Percentiles rank a stretch among this genome's conserved stretches.
Evolutionary conservation across 1,140 invertebrate species (phyloP).

Genomic region (Aphelinus certus): DNA sequence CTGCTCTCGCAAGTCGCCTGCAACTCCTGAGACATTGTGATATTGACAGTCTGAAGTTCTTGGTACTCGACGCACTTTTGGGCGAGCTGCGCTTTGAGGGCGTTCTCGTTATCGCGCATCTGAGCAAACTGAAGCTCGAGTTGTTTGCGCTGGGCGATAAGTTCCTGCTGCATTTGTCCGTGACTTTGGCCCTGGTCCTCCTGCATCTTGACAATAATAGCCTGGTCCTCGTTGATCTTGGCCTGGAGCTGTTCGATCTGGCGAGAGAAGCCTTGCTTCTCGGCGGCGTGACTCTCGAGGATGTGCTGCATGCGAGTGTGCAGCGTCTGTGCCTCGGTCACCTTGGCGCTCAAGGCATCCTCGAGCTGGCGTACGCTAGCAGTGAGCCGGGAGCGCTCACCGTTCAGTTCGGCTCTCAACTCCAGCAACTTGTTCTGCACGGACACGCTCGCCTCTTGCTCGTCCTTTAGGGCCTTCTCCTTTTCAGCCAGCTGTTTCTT

Average conservation of each 20-base stretch:
- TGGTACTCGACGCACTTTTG: slow-evolving; percentile 67
- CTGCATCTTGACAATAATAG: slow-evolving; percentile 66
- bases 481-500: slow-evolving; percentile 88
- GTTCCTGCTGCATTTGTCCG: slow-evolving; percentile 64
- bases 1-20: slow-evolving; percentile 64
- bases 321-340: slow-evolving; percentile 69
- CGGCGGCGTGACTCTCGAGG: slow-evolving; percentile 68
- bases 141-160: slow-evolving; percentile 66
- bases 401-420: slow-evolving; percentile 76
- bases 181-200: slow-evolving; percentile 68
- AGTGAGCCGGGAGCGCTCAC: slow-evolving; percentile 70
- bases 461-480: slow-evolving; percentile 77
- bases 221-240: slow-evolving; percentile 70
- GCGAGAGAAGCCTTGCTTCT: slow-evolving; percentile 64
- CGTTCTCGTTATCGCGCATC: slow-evolving; percentile 64
- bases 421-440: slow-evolving; percentile 82
- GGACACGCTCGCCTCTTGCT: slow-evolving; percentile 75
- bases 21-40: slow-evolving; percentile 62
- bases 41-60: slow-evolving; percentile 63
- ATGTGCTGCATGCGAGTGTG: slow-evolving; percentile 71
- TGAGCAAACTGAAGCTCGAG: slow-evolving; percentile 65
- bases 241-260: slow-evolving; percentile 69
- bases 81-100: slow-evolving; percentile 63
- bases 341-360: slow-evolving; percentile 65
- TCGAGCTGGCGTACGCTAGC: slow-evolving; percentile 69